Conservation (phyloP, 2,797 vertebrate genomes). For the Lagocephalus sceleratus region DNA sequence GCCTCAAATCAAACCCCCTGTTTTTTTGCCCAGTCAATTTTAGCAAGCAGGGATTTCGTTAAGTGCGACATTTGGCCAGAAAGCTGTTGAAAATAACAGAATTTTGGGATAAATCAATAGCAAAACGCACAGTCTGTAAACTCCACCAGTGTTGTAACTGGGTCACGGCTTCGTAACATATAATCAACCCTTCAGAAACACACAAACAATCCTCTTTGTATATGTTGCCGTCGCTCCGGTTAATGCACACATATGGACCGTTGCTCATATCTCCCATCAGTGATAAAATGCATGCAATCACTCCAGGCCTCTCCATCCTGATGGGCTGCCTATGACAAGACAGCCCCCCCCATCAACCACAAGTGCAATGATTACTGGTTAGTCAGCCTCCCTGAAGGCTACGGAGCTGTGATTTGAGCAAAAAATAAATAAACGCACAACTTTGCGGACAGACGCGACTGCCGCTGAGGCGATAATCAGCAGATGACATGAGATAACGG, state of each 20-base stretch:
- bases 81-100: too few species aligned
- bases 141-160: too few species aligned
- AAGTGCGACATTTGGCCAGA: too few species aligned
- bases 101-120: too few species aligned
- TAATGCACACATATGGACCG: slow-evolving; percentile 49
- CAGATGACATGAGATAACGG: slow-evolving; percentile 51
- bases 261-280: slow-evolving; percentile 60
- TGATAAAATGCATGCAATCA: slow-evolving; percentile 69
- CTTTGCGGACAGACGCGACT: slow-evolving; percentile 51
- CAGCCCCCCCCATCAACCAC: slow-evolving; percentile 53
- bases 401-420: slow-evolving; percentile 58
- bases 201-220: too few species aligned
- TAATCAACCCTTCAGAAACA: too few species aligned
- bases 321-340: slow-evolving; percentile 67
- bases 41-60: too few species aligned
- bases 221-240: slow-evolving; percentile 3
- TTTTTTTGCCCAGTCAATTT: neutral
- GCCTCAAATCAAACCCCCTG: neutral
- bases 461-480: slow-evolving; percentile 65
- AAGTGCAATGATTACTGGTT: slow-evolving; percentile 75
- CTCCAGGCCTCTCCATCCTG: slow-evolving; percentile 69
- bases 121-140: too few species aligned
- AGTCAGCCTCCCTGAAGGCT: slow-evolving; percentile 57
- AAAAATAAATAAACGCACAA: slow-evolving; percentile 38
- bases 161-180: too few species aligned